Evolutionary conservation across 2,888 invertebrate genomes (phyloP).

Genomic region (Epistrophe eligans): DNA sequence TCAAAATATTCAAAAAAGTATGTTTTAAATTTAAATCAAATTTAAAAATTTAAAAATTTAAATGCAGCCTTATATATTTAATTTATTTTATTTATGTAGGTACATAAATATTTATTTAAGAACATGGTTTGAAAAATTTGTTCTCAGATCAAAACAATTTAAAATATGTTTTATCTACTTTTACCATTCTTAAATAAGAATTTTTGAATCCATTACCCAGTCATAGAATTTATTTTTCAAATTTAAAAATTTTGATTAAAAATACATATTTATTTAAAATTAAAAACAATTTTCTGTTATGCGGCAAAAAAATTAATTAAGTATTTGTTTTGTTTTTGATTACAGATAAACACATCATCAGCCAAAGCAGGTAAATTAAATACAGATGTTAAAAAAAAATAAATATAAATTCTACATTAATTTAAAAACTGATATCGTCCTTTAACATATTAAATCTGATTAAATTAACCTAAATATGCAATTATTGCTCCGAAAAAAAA

Average conservation of each 20-base stretch:
- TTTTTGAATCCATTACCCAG: no score
- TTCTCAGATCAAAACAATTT: no score
- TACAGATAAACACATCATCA: constrained; percentile 4
- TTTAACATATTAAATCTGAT: not conserved
- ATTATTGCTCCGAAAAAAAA: not conserved
- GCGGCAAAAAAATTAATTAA: not conserved
- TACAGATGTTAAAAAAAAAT: not conserved
- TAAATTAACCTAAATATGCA: constrained; percentile 45
- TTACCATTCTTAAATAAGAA: no score
- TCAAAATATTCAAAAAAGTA: no score
- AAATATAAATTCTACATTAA: not conserved
- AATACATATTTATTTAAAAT: not conserved
- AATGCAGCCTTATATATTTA: no score
- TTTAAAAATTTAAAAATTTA: no score
- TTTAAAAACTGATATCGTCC: not conserved
- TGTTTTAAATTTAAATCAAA: no score
- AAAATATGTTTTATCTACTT: no score
- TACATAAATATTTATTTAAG: no score
- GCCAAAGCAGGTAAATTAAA: not conserved
- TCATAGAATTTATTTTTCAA: no score
- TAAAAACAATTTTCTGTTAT: not conserved
- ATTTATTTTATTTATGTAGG: no score
- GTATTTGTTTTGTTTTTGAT: not conserved
- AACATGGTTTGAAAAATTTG: no score
- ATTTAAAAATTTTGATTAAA: not conserved